Percentiles rank a stretch among this genome's conserved stretches.
Conservation (phyloP, 2,888 invertebrate genomes). For the Agrotis exclamationis region DNA sequence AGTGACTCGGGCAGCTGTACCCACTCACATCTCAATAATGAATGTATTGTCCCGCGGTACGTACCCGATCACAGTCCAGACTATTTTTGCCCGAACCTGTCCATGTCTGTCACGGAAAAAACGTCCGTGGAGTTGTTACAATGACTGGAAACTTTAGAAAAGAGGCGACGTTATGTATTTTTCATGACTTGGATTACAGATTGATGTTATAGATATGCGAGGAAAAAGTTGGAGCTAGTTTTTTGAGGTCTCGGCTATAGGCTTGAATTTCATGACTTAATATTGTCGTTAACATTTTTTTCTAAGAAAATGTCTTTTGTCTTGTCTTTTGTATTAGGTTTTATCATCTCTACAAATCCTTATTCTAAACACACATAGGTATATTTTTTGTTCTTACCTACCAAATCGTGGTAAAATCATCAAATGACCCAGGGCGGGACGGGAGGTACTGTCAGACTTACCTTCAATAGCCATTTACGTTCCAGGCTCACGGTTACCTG, state of each 20-base stretch:
- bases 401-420: too few species aligned
- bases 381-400: not conserved
- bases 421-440: too few species aligned
- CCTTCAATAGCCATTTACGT: too few species aligned
- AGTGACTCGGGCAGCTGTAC: conserved; percentile 63
- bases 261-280: conserved; percentile 34
- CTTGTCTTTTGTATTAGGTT: not conserved
- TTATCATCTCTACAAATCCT: not conserved
- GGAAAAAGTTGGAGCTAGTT: conserved; percentile 35
- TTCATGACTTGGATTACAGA: conserved; percentile 57
- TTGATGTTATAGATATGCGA: conserved; percentile 47
- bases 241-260: conserved; percentile 20
- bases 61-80: conserved; percentile 81
- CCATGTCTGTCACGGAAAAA: conserved; percentile 83
- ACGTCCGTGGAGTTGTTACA: conserved; percentile 69
- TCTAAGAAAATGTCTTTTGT: not conserved
- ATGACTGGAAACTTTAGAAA: conserved; percentile 56
- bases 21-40: conserved; percentile 84
- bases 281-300: conserved; percentile 16
- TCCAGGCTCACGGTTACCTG: too few species aligned
- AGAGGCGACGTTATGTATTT: conserved; percentile 54
- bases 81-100: conserved; percentile 90
- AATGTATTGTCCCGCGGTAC: conserved; percentile 88
- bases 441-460: too few species aligned
- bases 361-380: not conserved